Base-by-base conservation (phyloP, 2,797 vertebrate genomes). In the Echeneis naucrates region DNA sequence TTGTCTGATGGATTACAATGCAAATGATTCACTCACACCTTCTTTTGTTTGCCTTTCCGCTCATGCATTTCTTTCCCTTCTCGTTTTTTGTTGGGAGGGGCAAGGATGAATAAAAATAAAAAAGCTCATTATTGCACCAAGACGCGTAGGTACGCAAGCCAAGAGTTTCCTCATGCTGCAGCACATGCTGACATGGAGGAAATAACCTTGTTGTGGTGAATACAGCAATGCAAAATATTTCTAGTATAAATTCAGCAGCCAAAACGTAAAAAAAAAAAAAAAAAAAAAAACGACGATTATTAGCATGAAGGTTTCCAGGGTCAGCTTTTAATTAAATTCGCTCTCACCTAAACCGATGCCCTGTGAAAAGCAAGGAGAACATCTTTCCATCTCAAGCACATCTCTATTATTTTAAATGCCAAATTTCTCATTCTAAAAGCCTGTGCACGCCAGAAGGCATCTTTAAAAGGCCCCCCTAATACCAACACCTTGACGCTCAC, bases 31-130 rank as follows among this genome's bases (percentile, higher is more conserved):
- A 77, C 73, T 75, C 77, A 11, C 60, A 76, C 26, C 65, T 72
- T 78, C 83, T 84, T 87, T 88, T 88, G 87, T 89, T 88, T 88
- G 77, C 81, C 77, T 86, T 84, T 83, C 75, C 69, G 55, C 76
- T 86, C 81, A 84, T 72, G 63, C 77, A 79, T 68, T 55, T 62
- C 32, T 19, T 33, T 35, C 59, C n/a, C n/a, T 19, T 24, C 8
- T 8, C 35, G 35, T 14, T 42, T 64, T 26, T 37, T 38, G 75
- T 80, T 76, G 89, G 88, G 89, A 90, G 89, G 88, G 89, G 90
- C 26, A 45, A 48, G 37, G 80, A 88, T 82, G 81, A 88, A 82
- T 30, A 30, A 30, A 30, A 30, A 30, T 3, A 30, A 30, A 30
- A 3, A 47, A 54, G 68, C 74, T 84, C 74, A 81, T 86, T 78